Conservation (phyloP, 1,140 invertebrate genomes). For the Cecropterus lyciades region DNA sequence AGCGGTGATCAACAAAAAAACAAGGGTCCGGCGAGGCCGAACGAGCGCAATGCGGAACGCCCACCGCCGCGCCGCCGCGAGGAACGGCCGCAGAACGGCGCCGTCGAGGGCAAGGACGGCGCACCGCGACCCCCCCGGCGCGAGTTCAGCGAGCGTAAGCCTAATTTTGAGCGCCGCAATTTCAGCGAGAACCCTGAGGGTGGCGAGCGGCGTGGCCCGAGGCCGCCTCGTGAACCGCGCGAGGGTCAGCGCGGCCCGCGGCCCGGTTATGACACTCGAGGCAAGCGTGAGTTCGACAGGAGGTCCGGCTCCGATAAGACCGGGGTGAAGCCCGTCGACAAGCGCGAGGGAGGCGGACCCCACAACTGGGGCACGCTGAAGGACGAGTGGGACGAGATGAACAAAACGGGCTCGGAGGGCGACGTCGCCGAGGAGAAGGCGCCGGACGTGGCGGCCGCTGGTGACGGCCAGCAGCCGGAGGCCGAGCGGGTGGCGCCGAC, state of each 20-base stretch:
- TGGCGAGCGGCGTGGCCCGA: conserved; percentile 76
- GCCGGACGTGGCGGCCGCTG: conserved; percentile 81
- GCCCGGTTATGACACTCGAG: conserved; percentile 87
- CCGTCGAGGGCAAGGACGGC: conserved; percentile 74
- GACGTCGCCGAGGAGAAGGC: conserved; percentile 81
- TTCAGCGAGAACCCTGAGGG: conserved; percentile 81
- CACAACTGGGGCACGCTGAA: conserved; percentile 98
- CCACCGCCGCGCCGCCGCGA: conserved; percentile 74
- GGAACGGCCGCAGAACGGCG: conserved; percentile 74
- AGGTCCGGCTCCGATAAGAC: conserved; percentile 98
- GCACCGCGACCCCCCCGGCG: conserved; percentile 69
- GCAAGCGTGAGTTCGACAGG: conserved; percentile 96
- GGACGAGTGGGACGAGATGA: conserved; percentile 92
- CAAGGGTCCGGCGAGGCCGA: conserved; percentile 69
- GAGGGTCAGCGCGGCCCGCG: conserved; percentile 79
- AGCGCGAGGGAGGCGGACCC: conserved; percentile 96
- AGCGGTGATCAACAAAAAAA: conserved; percentile 86
- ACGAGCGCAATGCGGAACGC: conserved; percentile 70
- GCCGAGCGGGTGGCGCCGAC: conserved; percentile 77
- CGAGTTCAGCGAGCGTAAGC: conserved; percentile 83
- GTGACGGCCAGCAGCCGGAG: conserved; percentile 78
- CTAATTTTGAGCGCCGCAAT: conserved; percentile 80
- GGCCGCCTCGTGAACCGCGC: conserved; percentile 77
- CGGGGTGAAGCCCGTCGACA: conserved; percentile 96
- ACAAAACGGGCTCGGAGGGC: conserved; percentile 83